Base-by-base conservation (phyloP, 2,797 vertebrate genomes). In the Clangula hyemalis region DNA sequence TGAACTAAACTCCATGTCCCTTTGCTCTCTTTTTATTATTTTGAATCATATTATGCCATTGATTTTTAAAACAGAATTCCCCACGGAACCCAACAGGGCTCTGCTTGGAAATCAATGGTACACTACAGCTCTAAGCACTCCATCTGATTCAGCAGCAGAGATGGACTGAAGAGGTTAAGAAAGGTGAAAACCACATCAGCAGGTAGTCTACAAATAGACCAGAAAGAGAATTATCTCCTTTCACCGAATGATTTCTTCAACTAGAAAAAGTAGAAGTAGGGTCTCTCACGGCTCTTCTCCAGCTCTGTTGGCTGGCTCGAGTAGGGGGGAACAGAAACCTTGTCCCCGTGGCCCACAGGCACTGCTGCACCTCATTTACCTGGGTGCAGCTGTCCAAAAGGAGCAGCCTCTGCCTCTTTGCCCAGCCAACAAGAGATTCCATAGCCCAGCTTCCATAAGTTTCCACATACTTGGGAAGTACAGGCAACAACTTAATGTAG, bases 61-160 rank as follows among this genome's bases (percentile, higher is more conserved):
- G 93, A 96, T 95, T 94, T 95, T 94, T 79, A 85, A 75, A 91
- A 49, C 27, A 83, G 41, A 92, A 70, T 65, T 96, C 76, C 24
- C 73, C 47, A 60, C 41, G 84, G 76, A 84, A 92, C 70, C 60
- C 66, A 79, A 54, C 8, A 82, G 66, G 57, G 47, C 11, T 89
- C 39, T 57, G 54, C 51, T 53, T 85, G 47, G 68, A 93, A 94
- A 96, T 93, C 43, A 0, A 95, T 94, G 45, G 28, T n/a, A 74
- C 28, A 60, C 79, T 74, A 54, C 1, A 1, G 53, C 62, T 56
- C 72, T 39, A 93, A 82, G 21, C 75, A 74, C 86, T 90, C 45
- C 66, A 86, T 85, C 84, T 81, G 66, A 94, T 78, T 80, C 1
- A 4, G 25, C 36, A 73, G 47, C 76, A 79, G 27, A 87, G 68